phyloP scores from a whole-genome alignment of 1,140 invertebrate genomes.

The Drosophila watanabei region DNA sequence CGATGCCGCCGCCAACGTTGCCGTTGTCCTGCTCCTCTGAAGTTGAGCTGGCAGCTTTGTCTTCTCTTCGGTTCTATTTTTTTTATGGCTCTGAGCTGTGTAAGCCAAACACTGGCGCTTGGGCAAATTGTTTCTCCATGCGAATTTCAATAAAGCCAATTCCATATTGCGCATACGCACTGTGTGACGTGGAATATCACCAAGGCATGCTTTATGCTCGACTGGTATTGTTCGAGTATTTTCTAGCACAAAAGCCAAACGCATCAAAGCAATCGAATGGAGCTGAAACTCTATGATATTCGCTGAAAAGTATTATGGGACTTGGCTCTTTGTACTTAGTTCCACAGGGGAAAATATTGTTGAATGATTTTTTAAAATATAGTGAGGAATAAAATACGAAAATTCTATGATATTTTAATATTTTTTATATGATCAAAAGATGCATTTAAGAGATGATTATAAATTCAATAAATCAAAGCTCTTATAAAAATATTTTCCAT shows the following conservation, averaged over 20 bases:
- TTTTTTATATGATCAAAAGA: not conserved
- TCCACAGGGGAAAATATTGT: not conserved
- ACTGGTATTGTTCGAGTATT: conserved; percentile 22
- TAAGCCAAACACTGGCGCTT: conserved; percentile 55
- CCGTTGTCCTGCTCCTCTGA: not conserved
- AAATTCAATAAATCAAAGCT: not conserved
- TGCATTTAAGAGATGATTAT: fast-evolving
- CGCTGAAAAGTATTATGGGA: not conserved
- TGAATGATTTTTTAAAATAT: no score
- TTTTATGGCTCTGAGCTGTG: conserved; percentile 60
- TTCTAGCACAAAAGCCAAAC: conserved; percentile 17
- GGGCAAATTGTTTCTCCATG: conserved; percentile 77
- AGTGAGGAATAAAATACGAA: no score
- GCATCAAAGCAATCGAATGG: conserved; percentile 15
- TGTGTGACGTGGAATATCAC: conserved; percentile 40
- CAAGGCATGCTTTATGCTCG: conserved; percentile 35
- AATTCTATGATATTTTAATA: not conserved
- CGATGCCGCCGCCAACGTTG: conserved; percentile 3
- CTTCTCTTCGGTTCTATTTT: conserved; percentile 26
- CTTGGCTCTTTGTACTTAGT: not conserved
- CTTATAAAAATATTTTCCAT: not conserved
- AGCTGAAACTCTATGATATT: conserved; percentile 9
- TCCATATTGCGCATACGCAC: conserved; percentile 73
- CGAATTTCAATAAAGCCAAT: conserved; percentile 81
- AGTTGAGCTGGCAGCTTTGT: conserved; percentile 23